phyloP scores from a whole-genome alignment of 2,113 vertebrate species.

The Progne subis region DNA sequence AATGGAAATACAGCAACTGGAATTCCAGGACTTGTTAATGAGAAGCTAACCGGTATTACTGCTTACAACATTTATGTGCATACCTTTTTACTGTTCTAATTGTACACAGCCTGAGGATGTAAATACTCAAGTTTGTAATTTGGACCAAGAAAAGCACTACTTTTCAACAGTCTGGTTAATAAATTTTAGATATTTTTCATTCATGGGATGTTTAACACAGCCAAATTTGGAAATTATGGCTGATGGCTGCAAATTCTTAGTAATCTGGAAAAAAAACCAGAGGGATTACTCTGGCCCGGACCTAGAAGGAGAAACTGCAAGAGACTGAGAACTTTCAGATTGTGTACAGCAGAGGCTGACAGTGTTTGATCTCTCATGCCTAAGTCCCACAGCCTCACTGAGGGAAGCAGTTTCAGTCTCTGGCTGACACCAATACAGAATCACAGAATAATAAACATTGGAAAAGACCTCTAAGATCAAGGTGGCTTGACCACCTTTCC shows the following conservation, averaged over 20 bases:
- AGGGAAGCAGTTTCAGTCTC: neutral
- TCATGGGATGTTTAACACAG: neutral
- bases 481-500: neutral
- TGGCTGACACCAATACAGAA: neutral
- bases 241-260: neutral
- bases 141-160: neutral
- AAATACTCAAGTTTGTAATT: neutral
- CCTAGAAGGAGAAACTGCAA: neutral
- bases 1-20: neutral
- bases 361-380: neutral
- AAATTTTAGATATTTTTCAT: neutral
- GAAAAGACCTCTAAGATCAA: neutral
- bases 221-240: neutral
- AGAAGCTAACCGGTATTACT: neutral
- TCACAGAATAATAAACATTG: neutral
- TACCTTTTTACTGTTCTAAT: neutral
- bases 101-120: neutral
- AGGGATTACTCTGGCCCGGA: neutral
- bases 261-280: neutral
- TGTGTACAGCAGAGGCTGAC: neutral
- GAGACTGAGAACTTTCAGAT: fast-evolving
- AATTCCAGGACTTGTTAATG: neutral
- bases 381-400: neutral
- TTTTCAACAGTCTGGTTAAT: neutral
- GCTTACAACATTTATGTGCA: neutral